Evolutionary conservation across 2,797 vertebrate genomes (phyloP).

Genomic region (Odontamblyopus lacepedii): DNA sequence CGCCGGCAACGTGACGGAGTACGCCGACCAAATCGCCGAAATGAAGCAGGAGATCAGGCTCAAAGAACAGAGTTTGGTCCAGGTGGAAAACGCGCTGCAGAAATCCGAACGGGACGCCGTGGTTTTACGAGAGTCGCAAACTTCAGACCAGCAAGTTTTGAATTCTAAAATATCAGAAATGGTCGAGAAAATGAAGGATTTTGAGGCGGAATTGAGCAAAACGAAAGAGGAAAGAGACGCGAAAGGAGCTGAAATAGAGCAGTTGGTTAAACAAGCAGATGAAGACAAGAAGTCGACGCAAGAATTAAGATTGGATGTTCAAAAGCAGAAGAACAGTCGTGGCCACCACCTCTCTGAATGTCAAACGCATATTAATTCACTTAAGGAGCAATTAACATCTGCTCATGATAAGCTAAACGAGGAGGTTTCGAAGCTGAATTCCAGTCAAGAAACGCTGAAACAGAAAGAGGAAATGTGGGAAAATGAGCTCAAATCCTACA

Average conservation of each 20-base stretch:
- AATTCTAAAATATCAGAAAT: slow-evolving; percentile 77
- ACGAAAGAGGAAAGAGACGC: slow-evolving; percentile 68
- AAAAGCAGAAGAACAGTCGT: slow-evolving; percentile 69
- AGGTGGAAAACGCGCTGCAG: slow-evolving; percentile 73
- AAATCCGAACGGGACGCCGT: slow-evolving; percentile 77
- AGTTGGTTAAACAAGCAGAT: slow-evolving; percentile 73
- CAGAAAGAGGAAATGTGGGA: slow-evolving; percentile 75
- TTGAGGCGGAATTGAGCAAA: slow-evolving; percentile 72
- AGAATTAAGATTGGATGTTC: slow-evolving; percentile 77
- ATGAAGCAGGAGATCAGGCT: slow-evolving; percentile 80
- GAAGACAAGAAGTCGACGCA: slow-evolving; percentile 76
- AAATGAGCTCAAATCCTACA: slow-evolving; percentile 81
- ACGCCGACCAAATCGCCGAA: slow-evolving; percentile 79
- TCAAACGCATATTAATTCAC: slow-evolving; percentile 74
- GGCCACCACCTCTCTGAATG: slow-evolving; percentile 77
- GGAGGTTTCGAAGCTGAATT: slow-evolving; percentile 69
- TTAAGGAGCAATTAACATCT: slow-evolving; percentile 80
- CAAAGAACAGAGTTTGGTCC: slow-evolving; percentile 83
- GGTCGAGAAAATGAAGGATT: slow-evolving; percentile 69
- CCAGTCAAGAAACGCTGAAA: slow-evolving; percentile 67
- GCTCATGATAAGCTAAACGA: slow-evolving; percentile 69
- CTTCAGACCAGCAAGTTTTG: slow-evolving; percentile 77
- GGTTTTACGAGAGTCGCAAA: slow-evolving; percentile 81
- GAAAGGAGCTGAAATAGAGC: slow-evolving; percentile 74
- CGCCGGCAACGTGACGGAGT: slow-evolving; percentile 77